Conservation (phyloP, 2,888 invertebrate genomes). For the Drosophila picticornis region DNA sequence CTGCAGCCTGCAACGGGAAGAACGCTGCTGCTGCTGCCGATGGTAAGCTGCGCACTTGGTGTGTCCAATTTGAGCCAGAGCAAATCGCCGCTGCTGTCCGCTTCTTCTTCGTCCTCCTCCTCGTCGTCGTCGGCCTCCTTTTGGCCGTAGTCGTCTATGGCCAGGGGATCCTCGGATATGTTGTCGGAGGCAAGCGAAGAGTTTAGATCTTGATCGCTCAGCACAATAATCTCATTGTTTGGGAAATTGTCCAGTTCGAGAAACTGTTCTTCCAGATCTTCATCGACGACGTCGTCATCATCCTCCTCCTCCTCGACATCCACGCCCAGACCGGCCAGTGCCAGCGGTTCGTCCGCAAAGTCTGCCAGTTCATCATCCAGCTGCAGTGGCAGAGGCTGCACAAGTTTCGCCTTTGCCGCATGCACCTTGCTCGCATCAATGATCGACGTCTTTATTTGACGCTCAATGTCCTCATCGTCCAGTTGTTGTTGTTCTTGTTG, state of each 20-base stretch:
- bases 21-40: background rate
- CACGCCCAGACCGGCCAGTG: background rate
- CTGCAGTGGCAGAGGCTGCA: slow-evolving; percentile 42
- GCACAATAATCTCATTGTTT: slow-evolving; percentile 81
- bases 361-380: slow-evolving; percentile 74
- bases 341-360: slow-evolving; percentile 55
- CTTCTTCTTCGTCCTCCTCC: slow-evolving; percentile 66
- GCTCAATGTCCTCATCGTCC: slow-evolving; percentile 74
- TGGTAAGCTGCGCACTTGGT: background rate
- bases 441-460: slow-evolving; percentile 80
- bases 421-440: slow-evolving; percentile 75
- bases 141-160: slow-evolving; percentile 82
- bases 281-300: slow-evolving; percentile 43
- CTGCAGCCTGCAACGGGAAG: slow-evolving; percentile 16
- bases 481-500: slow-evolving; percentile 5
- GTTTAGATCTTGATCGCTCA: slow-evolving; percentile 78
- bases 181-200: slow-evolving; percentile 80
- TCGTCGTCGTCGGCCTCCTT: slow-evolving; percentile 41
- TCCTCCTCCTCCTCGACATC: slow-evolving; percentile 10
- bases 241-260: slow-evolving; percentile 71
- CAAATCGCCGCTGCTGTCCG: slow-evolving; percentile 66
- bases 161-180: slow-evolving; percentile 84
- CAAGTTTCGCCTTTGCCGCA: slow-evolving; percentile 50
- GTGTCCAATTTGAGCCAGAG: slow-evolving; percentile 72
- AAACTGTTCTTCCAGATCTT: slow-evolving; percentile 70